These are phyloP conservation scores for Acanthurus tractus DNA, from an alignment of 2,797 vertebrate species.

Conservation along the genomic window DNA sequence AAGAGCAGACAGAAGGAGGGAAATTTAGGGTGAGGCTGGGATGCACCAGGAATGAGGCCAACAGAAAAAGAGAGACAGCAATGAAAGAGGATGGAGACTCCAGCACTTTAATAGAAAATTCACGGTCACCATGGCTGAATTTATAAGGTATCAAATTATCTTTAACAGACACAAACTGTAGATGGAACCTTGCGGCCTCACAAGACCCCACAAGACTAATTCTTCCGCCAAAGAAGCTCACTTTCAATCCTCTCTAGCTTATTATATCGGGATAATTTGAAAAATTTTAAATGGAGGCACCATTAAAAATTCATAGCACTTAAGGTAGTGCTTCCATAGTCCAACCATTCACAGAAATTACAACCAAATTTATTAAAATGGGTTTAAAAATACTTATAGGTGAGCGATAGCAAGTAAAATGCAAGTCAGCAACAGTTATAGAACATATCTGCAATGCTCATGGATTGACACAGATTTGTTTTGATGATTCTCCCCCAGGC, in stretches of 20 bases:
- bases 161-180: constrained; percentile 37
- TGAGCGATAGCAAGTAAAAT: constrained; percentile 27
- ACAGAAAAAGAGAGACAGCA: constrained; percentile 17
- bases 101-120: constrained; percentile 25
- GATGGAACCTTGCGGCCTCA: constrained; percentile 16
- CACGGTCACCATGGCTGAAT: constrained; percentile 36
- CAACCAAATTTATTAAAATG: constrained; percentile 6
- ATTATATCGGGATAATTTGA: constrained; percentile 34
- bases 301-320: constrained; percentile 37
- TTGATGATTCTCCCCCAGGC: constrained; percentile 40
- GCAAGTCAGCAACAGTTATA: constrained; percentile 24
- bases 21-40: constrained; percentile 13
- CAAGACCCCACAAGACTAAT: constrained; percentile 10
- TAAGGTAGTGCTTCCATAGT: constrained; percentile 31
- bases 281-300: constrained; percentile 26
- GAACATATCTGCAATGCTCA: constrained; percentile 1
- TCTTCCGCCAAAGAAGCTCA: constrained; percentile 17
- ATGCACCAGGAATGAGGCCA: constrained; percentile 35
- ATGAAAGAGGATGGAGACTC: constrained; percentile 17
- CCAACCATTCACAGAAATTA: constrained; percentile 12
- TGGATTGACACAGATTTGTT: constrained; percentile 49
- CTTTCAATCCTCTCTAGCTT: constrained; percentile 29
- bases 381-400: neutral
- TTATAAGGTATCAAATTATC: constrained; percentile 51
- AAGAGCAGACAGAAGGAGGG: constrained; percentile 3